Conservation (phyloP, 2,113 vertebrate species). For the Canis aureus region DNA sequence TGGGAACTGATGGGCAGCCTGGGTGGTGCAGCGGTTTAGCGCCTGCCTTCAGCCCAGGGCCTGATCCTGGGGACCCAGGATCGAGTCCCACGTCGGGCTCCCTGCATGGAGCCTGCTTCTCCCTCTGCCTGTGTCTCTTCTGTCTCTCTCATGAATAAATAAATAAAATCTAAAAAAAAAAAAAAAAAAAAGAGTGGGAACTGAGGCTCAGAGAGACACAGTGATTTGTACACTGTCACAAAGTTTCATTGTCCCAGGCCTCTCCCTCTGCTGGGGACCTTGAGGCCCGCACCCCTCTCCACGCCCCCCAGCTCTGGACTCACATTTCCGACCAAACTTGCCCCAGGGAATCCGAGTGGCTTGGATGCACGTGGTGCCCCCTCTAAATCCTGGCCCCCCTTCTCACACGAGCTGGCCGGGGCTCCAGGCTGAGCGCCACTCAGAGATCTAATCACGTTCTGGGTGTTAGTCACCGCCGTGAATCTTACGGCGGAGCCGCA, state of each 20-base stretch:
- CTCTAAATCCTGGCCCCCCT: not conserved
- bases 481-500: not conserved
- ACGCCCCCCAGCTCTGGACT: not conserved
- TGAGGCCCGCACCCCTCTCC: accelerated
- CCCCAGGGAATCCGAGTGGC: not conserved
- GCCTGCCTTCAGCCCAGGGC: no score
- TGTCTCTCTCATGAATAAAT: no score
- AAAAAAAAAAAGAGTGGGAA: not conserved
- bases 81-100: no score
- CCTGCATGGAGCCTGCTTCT: no score
- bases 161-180: no score
- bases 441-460: conserved; percentile 30
- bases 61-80: no score
- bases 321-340: not conserved
- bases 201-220: not conserved
- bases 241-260: not conserved
- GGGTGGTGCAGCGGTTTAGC: no score
- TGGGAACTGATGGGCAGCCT: not conserved
- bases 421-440: not conserved
- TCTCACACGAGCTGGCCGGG: accelerated
- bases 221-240: not conserved
- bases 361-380: not conserved
- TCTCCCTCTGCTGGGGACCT: not conserved
- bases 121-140: no score
- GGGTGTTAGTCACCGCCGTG: not conserved